phyloP scores from a whole-genome alignment of 2,113 vertebrate genomes.

The Chionomys nivalis region DNA sequence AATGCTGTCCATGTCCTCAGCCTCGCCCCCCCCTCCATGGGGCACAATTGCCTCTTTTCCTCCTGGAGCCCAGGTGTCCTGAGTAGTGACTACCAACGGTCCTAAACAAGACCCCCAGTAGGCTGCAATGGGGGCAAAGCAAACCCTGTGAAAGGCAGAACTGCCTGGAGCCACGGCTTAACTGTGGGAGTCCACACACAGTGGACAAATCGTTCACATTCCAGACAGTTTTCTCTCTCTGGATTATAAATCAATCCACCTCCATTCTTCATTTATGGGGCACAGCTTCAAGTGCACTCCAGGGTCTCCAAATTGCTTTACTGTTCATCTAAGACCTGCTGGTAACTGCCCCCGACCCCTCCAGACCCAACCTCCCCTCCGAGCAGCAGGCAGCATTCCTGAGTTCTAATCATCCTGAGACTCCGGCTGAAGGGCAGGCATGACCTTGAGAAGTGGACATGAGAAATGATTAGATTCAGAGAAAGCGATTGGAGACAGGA shows the following conservation, averaged over 20 bases:
- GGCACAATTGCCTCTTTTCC: background rate
- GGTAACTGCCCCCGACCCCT: constrained; percentile 30
- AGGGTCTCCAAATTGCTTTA: background rate
- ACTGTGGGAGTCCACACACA: background rate
- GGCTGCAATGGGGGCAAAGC: background rate
- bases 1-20: background rate
- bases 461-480: constrained; percentile 55
- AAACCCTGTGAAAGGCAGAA: background rate
- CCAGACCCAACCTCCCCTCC: constrained; percentile 7
- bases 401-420: constrained; percentile 44
- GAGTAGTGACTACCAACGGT: background rate
- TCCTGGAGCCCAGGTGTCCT: background rate
- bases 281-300: background rate
- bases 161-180: background rate
- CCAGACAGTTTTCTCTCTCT: constrained; percentile 7
- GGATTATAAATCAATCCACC: background rate
- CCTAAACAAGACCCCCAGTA: background rate
- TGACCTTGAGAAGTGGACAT: constrained; percentile 28
- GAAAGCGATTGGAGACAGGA: constrained; percentile 7
- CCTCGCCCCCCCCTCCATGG: rapidly evolving
- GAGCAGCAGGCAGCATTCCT: background rate
- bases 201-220: constrained; percentile 26
- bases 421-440: constrained; percentile 35
- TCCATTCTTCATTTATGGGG: background rate
- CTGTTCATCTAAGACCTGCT: constrained; percentile 40